Conservation (phyloP, 2,888 invertebrate genomes). For the Mechanitis mazaeus region DNA sequence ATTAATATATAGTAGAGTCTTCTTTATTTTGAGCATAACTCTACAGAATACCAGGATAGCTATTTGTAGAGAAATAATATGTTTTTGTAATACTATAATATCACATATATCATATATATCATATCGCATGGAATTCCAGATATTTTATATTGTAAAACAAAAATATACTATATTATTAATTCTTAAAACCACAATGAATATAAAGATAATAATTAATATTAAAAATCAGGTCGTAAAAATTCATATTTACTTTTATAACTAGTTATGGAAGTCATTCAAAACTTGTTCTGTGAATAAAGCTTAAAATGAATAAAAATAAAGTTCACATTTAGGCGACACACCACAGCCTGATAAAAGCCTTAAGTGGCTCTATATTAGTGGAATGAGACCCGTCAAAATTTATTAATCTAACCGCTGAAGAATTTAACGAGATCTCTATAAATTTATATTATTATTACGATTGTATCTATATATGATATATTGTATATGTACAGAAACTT, state of each 20-base stretch:
- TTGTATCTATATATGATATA: conserved; percentile 58
- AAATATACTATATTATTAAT: neutral
- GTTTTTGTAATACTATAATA: no score
- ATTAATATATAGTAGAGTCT: no score
- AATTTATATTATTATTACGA: conserved; percentile 65
- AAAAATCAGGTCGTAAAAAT: conserved; percentile 25
- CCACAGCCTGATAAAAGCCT: conserved; percentile 38
- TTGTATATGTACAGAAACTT: conserved; percentile 37
- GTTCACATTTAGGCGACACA: conserved; percentile 33
- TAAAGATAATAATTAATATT: conserved; percentile 13
- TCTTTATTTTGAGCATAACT: no score
- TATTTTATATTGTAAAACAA: no score
- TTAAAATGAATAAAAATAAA: conserved; percentile 27
- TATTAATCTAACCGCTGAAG: conserved; percentile 53
- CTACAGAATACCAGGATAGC: no score
- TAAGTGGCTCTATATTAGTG: conserved; percentile 45
- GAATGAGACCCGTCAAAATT: conserved; percentile 65
- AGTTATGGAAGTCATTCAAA: conserved; percentile 21
- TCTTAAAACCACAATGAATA: conserved; percentile 11
- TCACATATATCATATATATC: no score
- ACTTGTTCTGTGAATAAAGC: conserved; percentile 20
- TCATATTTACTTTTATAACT: conserved; percentile 33
- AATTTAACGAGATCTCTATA: conserved; percentile 67
- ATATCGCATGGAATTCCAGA: no score
- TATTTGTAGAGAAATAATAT: no score